Percentiles rank a stretch among this genome's conserved stretches.
Evolutionary conservation across 2,797 vertebrate genomes (phyloP).

Genomic region (Cheirogaleus major): DNA sequence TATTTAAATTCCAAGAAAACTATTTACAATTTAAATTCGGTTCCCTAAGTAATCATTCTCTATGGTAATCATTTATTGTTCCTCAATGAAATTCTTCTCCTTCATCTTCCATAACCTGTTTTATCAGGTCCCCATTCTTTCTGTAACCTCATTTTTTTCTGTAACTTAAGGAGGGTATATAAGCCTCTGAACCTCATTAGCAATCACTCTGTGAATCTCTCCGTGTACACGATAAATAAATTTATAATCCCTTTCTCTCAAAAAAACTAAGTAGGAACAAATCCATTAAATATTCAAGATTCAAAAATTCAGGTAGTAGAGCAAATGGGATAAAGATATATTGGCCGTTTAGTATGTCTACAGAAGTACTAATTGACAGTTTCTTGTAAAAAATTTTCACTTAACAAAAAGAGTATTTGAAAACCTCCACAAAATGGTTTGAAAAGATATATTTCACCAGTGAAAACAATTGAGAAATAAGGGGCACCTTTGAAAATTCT

Average conservation of each 20-base stretch:
- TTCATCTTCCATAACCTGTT: not conserved
- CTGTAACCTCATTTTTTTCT: too few relatives aligned
- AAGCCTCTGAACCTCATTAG: not conserved
- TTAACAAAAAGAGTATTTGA: slow-evolving; percentile 1
- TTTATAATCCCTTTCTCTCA: not conserved
- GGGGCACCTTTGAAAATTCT: not conserved
- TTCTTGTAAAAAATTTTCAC: not conserved
- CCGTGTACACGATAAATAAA: not conserved
- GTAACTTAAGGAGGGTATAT: not conserved
- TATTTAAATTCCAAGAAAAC: not conserved
- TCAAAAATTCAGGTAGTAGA: not conserved
- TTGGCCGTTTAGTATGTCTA: not conserved
- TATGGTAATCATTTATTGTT: not conserved
- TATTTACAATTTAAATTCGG: not conserved
- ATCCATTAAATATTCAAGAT: slow-evolving; percentile 34
- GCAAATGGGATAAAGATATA: not conserved
- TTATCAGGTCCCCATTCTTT: not conserved
- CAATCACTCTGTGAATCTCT: not conserved
- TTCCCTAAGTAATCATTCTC: not conserved
- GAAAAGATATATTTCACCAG: slow-evolving; percentile 42
- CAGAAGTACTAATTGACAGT: not conserved
- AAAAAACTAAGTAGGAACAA: not conserved
- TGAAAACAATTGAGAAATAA: slow-evolving; percentile 51
- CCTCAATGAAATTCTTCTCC: not conserved
- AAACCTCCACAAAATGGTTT: not conserved